Base-by-base conservation (phyloP, 1,140 invertebrate species). In the Aphaenogaster floridana region DNA sequence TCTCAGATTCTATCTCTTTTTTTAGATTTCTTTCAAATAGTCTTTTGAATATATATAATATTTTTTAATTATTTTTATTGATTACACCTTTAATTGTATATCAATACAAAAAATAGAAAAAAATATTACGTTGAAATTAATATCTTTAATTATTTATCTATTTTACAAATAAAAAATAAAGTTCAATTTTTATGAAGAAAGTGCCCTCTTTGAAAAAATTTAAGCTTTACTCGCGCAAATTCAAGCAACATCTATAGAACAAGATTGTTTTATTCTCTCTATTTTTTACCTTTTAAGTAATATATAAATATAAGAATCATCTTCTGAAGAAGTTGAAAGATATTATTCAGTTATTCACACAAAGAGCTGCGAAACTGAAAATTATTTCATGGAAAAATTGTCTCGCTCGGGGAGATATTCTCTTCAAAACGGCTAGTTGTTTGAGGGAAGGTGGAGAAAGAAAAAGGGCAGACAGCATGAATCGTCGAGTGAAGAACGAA, bases 401-500 rank as follows among this genome's bases (percentile, higher is more conserved):
- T 59, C 8, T 17, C 36, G 39, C n/a, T n/a, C 28, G 11, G 9
- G 3, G 11, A 45, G 68, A 83, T 36, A 17, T 64, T 50, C 45
- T 17, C 42, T n/a, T 59, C 15, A 34, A 71, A 71, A 45, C 21
- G 11, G 17, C 7, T 36, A 48, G 34, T 69, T 36, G n/a, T 54
- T 80, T 9, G 13, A 59, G 11, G 6, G 9, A 66, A 71, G 42
- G n/a, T 50, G 61, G 17, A 86, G 48, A 88, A 57, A 57, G 61
- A 77, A 57, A 86, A 61, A 86, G 57, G 21, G 52, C n/a, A 71
- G 59, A 34, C n/a, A 52, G 36, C 39, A 9, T 11, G 48, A 71
- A 86, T 69, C 52, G 39, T 13, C 45, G 52, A 50, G 7, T 63
- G 17, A 77, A 80, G 86, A 80, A 42, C 57, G 81, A 87, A 86